phyloP scores from a whole-genome alignment of 2,888 invertebrate species.

The Diaprepes abbreviatus region DNA sequence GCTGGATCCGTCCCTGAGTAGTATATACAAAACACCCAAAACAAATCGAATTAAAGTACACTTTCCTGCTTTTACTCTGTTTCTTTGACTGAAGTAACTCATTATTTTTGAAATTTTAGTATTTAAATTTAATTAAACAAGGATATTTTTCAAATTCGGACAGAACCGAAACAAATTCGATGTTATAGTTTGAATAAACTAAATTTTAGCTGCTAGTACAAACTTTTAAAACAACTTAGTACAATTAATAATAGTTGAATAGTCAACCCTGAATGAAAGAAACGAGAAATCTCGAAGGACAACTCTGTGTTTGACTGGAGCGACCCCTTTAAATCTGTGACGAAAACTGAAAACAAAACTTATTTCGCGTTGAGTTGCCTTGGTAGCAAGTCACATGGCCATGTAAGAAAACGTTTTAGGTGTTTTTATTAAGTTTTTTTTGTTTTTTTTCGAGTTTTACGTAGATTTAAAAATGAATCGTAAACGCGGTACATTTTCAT shows the following conservation, averaged over 20 bases:
- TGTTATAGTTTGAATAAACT: no score
- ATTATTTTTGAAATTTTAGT: no score
- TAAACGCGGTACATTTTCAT: constrained; percentile 50
- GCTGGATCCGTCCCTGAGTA: no score
- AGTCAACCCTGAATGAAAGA: constrained; percentile 8
- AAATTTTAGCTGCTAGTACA: background rate
- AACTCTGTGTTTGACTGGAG: constrained; percentile 14
- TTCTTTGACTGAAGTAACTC: no score
- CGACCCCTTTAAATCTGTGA: constrained; percentile 31
- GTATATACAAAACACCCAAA: no score
- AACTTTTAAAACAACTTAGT: background rate
- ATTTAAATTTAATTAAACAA: no score
- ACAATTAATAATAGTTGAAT: no score
- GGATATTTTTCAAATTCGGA: no score
- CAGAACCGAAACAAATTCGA: no score
- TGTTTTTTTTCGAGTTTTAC: constrained; percentile 32
- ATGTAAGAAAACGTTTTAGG: constrained; percentile 42
- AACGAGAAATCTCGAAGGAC: constrained; percentile 15
- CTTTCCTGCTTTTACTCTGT: no score
- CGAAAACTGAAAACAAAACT: constrained; percentile 26
- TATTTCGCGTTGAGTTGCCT: constrained; percentile 20
- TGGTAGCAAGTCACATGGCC: constrained; percentile 28
- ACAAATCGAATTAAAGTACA: no score
- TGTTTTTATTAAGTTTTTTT: constrained; percentile 49
- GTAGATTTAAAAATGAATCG: constrained; percentile 50